These are phyloP conservation scores for Drosophila mimica DNA, from an alignment of 2,888 invertebrate species.

Conservation along the genomic window DNA sequence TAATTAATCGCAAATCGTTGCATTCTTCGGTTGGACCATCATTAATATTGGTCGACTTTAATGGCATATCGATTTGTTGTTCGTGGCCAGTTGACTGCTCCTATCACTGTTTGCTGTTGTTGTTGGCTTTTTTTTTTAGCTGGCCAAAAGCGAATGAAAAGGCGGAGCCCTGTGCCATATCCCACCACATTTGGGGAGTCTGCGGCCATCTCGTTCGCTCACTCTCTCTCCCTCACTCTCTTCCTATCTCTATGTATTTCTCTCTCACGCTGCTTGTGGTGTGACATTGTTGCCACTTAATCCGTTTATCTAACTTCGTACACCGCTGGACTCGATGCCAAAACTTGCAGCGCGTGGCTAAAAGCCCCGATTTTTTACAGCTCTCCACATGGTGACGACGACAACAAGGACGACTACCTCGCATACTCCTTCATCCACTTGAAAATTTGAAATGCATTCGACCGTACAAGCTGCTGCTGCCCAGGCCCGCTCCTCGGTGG, in stretches of 20 bases:
- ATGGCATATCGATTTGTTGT: slow-evolving; percentile 72
- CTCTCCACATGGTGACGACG: slow-evolving; percentile 9
- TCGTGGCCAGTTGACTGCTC: slow-evolving; percentile 43
- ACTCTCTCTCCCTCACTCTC: not conserved
- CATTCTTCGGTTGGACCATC: slow-evolving; percentile 12
- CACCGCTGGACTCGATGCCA: slow-evolving; percentile 84
- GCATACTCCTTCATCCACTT: slow-evolving; percentile 45
- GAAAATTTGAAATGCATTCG: slow-evolving; percentile 75
- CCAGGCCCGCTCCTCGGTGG: slow-evolving; percentile 18
- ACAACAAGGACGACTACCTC: slow-evolving; percentile 29
- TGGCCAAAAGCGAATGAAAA: slow-evolving; percentile 44
- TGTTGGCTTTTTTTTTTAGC: slow-evolving; percentile 15
- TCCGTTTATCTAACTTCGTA: slow-evolving; percentile 85
- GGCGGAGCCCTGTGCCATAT: slow-evolving; percentile 34
- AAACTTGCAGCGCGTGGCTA: slow-evolving; percentile 68
- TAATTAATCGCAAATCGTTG: slow-evolving; percentile 19
- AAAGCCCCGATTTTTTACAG: slow-evolving; percentile 61
- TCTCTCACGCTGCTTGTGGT: slow-evolving; percentile 33
- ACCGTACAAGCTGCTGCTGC: slow-evolving; percentile 65
- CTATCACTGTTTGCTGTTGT: slow-evolving; percentile 27
- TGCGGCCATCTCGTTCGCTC: slow-evolving; percentile 7
- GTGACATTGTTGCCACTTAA: slow-evolving; percentile 82
- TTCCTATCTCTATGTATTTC: slow-evolving; percentile 1
- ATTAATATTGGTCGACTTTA: slow-evolving; percentile 59
- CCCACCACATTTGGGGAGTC: slow-evolving; percentile 5